Percentiles rank a stretch among this genome's conserved stretches.
phyloP scores from a whole-genome alignment of 2,113 vertebrate genomes.

The Phalacrocorax pelagicus region DNA sequence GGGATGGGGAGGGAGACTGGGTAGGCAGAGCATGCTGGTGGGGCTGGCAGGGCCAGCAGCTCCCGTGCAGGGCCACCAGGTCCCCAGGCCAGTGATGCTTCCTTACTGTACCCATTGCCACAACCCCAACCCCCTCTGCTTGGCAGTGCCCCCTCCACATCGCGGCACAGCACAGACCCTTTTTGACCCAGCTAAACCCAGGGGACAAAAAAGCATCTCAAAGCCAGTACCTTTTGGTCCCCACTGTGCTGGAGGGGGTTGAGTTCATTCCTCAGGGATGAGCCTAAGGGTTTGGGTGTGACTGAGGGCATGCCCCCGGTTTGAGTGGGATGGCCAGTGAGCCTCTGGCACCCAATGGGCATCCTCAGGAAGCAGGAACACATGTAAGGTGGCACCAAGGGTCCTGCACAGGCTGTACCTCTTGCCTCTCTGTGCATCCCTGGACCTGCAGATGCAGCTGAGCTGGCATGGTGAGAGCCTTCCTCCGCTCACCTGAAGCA shows the following conservation, averaged over 20 bases:
- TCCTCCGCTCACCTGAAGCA: fast-evolving
- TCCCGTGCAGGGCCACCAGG: background rate
- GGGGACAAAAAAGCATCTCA: background rate
- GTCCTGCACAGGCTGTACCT: background rate
- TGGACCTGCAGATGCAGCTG: background rate
- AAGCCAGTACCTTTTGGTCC: background rate
- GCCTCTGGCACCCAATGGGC: background rate
- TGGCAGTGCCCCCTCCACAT: background rate
- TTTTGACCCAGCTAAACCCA: background rate
- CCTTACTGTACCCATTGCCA: background rate
- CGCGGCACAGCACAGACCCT: background rate
- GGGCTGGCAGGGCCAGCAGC: background rate
- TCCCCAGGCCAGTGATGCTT: background rate
- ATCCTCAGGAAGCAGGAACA: background rate
- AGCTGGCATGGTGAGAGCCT: background rate
- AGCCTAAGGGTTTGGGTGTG: background rate
- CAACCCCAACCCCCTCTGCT: fast-evolving
- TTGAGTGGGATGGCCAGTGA: fast-evolving
- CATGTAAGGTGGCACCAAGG: background rate
- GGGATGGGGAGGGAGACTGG: background rate
- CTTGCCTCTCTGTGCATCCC: background rate
- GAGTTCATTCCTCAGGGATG: background rate
- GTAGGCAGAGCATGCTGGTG: background rate
- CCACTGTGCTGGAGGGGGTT: background rate
- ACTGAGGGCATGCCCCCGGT: background rate